Evolutionary conservation across 1,140 invertebrate genomes (phyloP).

Genomic region (Drosophila willistoni): DNA sequence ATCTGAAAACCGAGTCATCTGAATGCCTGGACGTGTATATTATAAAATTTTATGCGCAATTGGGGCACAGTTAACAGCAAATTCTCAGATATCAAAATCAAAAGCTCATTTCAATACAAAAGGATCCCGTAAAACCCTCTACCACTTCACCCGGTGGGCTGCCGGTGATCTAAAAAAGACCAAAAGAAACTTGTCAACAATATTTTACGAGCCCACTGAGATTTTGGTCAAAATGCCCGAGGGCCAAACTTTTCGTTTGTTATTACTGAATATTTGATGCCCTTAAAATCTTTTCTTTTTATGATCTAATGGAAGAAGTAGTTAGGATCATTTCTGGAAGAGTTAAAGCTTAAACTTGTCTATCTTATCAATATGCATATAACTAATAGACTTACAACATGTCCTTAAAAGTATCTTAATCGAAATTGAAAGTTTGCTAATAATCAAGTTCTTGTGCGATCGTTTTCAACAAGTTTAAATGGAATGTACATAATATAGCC

Average conservation of each 20-base stretch:
- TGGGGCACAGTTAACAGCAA: constrained; percentile 77
- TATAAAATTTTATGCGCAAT: constrained; percentile 80
- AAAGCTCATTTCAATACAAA: constrained; percentile 79
- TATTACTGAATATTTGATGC: neutral
- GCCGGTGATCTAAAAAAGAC: neutral
- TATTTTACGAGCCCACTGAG: constrained; percentile 69
- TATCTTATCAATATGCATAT: no score
- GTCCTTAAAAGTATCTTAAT: no score
- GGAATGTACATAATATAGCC: no score
- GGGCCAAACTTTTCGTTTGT: neutral
- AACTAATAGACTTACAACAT: no score
- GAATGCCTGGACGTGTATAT: constrained; percentile 58
- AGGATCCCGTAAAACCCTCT: constrained; percentile 21
- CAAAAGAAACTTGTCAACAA: constrained; percentile 77
- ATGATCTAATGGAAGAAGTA: no score
- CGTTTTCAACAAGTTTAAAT: no score
- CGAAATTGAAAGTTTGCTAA: no score
- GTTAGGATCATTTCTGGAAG: no score
- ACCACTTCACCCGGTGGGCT: neutral
- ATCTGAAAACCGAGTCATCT: constrained; percentile 5
- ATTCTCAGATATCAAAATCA: constrained; percentile 69
- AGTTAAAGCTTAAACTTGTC: no score
- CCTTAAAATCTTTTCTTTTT: no score
- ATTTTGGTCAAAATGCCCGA: constrained; percentile 30
- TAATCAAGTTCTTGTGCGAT: no score